Base-by-base conservation (phyloP, 2,113 vertebrate genomes). In the Bos javanicus region DNA sequence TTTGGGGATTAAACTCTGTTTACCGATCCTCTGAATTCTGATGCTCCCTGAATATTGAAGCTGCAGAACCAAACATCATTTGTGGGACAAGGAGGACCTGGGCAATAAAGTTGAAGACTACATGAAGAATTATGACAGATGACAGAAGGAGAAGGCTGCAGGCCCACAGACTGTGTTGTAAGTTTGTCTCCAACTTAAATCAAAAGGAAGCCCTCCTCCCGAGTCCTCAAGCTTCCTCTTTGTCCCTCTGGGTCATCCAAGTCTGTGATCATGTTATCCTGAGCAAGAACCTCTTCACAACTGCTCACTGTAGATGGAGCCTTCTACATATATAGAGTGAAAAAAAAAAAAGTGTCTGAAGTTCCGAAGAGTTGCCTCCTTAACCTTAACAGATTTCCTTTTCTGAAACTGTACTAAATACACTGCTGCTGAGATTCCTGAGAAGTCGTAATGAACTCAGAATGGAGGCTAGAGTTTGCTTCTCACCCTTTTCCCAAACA, bases 41-140 rank as follows among this genome's bases (percentile, higher is more conserved):
- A 99, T 12, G 99, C 99, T 98, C 99, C 30, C 36, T 87, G 67
- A 33, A 99, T 98, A 99, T 99, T 84, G 99, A 99, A 94, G 99
- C 99, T 76, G 99, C 99, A 94, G 99, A 99, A 98, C 99, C 94
- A 99, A 99, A 98, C 99, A 99, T 23, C 98, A 99, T 98, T 98
- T 99, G 98, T 99, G 99, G 96, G 99, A 99, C 98, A 99, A 99
- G 99, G 99, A 99, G 98, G 99, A 99, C 96, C 99, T 99, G 62
- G 99, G 99, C 87, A 99, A 87, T 98, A 99, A 99, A 98, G 99
- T 99, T 98, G 99, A 99, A 92, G 99, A 99, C 98, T 99, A 99
- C 99, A 99, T 99, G 98, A 99, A 99, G 98, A 99, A 99, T 97
- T 99, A 99, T 0, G 99, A 99, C 62, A 99, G 99, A 99, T 99